Percentiles rank a stretch among this genome's conserved stretches.
These are phyloP conservation scores for Priapulus caudatus DNA, from an alignment of 2,888 invertebrate species.

Conservation along the genomic window DNA sequence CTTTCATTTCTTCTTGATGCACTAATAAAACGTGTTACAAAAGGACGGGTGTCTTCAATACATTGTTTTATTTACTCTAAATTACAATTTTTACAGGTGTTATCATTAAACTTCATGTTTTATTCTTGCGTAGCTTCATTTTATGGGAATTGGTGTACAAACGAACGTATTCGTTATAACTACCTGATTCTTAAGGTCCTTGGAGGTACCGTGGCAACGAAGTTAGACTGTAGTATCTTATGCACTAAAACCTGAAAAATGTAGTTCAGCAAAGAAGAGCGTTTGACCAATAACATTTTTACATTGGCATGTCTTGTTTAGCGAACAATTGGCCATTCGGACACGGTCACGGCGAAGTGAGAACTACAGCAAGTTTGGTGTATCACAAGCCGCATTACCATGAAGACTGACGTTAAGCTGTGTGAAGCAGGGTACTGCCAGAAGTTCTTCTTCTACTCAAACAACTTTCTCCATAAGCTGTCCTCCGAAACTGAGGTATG, in stretches of 20 bases:
- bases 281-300: background rate
- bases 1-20: too few relatives aligned
- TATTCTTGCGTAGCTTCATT: too few relatives aligned
- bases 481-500: slow-evolving; percentile 29
- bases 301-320: background rate
- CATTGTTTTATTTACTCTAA: too few relatives aligned
- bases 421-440: slow-evolving; percentile 35
- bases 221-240: slow-evolving; percentile 7
- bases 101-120: too few relatives aligned
- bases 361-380: slow-evolving; percentile 32
- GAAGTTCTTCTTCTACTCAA: slow-evolving; percentile 35
- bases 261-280: slow-evolving; percentile 6
- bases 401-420: slow-evolving; percentile 28
- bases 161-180: too few relatives aligned
- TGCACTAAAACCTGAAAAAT: slow-evolving; percentile 4
- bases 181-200: too few relatives aligned
- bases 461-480: slow-evolving; percentile 38
- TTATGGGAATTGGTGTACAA: too few relatives aligned
- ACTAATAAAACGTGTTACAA: too few relatives aligned
- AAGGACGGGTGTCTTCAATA: too few relatives aligned
- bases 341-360: slow-evolving; percentile 33
- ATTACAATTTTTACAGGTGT: too few relatives aligned
- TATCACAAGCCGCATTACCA: slow-evolving; percentile 24
- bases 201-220: too few relatives aligned
- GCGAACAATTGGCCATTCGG: slow-evolving; percentile 31